A percentile compares a stretch with the other conserved stretches of the same genome.
These are phyloP conservation scores for Cylloceria caligata DNA, from an alignment of 2,888 invertebrate species.

Conservation along the genomic window DNA sequence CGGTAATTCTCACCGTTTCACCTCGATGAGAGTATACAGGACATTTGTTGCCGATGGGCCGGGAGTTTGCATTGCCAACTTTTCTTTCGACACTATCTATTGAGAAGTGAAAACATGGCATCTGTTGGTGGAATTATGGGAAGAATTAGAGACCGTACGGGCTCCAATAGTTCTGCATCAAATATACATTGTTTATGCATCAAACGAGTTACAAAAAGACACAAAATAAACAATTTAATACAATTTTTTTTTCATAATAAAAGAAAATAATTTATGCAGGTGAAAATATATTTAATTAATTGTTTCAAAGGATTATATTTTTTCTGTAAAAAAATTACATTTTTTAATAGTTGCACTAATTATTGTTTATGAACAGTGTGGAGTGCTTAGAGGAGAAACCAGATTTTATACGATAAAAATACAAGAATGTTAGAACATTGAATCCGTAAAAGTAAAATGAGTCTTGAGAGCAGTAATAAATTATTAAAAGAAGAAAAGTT, in stretches of 20 bases:
- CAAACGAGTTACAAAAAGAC: neutral
- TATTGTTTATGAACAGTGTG: too few relatives aligned
- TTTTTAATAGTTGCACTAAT: too few relatives aligned
- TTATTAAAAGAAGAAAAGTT: neutral
- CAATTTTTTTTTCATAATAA: neutral
- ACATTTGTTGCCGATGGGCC: neutral
- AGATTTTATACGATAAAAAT: too few relatives aligned
- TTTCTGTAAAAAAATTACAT: too few relatives aligned
- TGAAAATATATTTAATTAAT: too few relatives aligned
- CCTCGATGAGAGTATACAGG: neutral
- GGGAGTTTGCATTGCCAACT: conserved; percentile 24
- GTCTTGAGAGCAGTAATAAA: neutral
- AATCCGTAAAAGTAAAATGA: neutral
- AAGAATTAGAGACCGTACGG: neutral
- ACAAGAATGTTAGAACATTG: conserved; percentile 2
- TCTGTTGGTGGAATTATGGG: neutral
- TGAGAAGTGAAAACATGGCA: neutral
- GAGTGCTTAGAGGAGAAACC: too few relatives aligned
- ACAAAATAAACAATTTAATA: neutral
- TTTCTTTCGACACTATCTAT: conserved; percentile 16
- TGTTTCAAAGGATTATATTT: too few relatives aligned
- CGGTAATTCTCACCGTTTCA: conserved; percentile 8
- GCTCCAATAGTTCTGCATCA: neutral
- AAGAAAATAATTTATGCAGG: neutral
- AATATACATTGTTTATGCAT: neutral